These are phyloP conservation scores for Scaptomyza flava DNA, from an alignment of 2,888 invertebrate species.

Conservation along the genomic window DNA sequence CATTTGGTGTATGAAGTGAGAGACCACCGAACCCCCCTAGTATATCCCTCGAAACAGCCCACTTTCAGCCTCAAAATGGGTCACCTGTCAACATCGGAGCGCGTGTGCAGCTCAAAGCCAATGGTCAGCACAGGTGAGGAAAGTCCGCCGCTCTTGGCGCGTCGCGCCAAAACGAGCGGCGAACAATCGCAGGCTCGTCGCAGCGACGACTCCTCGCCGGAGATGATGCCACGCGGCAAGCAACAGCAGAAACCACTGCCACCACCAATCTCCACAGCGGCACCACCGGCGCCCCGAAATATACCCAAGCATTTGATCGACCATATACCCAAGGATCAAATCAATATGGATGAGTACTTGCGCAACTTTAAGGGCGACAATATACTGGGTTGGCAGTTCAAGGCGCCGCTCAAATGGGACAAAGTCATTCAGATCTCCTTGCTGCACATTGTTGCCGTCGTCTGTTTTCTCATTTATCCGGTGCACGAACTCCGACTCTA, in stretches of 20 bases:
- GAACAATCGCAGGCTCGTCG: conserved; percentile 56
- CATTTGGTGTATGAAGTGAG: conserved; percentile 54
- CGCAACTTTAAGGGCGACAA: conserved; percentile 79
- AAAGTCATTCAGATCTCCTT: conserved; percentile 86
- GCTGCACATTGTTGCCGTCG: conserved; percentile 85
- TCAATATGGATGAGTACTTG: conserved; percentile 79
- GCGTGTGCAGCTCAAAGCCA: conserved; percentile 75
- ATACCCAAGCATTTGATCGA: conserved; percentile 48
- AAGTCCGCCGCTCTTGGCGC: conserved; percentile 56
- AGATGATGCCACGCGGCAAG: conserved; percentile 49
- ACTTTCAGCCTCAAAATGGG: conserved; percentile 77
- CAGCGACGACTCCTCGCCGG: conserved; percentile 66
- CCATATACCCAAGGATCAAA: conserved; percentile 70
- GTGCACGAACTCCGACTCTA: conserved; percentile 81
- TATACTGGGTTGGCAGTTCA: conserved; percentile 84
- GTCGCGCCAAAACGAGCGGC: conserved; percentile 56
- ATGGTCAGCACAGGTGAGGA: conserved; percentile 53
- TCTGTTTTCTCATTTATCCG: conserved; percentile 82
- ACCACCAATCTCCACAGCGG: conserved; percentile 13
- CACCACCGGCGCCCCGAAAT: conserved; percentile 6
- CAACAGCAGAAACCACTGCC: conserved; percentile 33
- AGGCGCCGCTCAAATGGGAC: conserved; percentile 88
- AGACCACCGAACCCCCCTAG: conserved; percentile 9
- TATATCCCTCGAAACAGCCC: not conserved
- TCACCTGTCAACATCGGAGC: conserved; percentile 81